A percentile compares a stretch with the other conserved stretches of the same genome.
These are phyloP conservation scores for Pyralis farinalis DNA, from an alignment of 2,888 invertebrate genomes.

Conservation along the genomic window DNA sequence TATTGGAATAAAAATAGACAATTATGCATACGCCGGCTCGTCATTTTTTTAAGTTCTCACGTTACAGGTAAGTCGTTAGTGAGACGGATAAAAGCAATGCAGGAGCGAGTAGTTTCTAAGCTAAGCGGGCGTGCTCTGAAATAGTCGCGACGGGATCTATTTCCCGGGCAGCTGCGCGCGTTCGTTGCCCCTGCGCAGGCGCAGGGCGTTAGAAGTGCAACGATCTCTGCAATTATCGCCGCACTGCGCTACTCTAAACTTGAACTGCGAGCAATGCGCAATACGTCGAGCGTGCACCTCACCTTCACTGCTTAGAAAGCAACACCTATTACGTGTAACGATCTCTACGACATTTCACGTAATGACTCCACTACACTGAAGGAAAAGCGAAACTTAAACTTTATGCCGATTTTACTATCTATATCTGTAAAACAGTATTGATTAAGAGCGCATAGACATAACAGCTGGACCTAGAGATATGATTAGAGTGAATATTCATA, in stretches of 20 bases:
- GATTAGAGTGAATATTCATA: no score
- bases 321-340: constrained; percentile 63
- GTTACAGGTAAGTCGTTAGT: constrained; percentile 59
- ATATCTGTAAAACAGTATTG: no score
- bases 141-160: constrained; percentile 78
- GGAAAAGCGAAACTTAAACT: constrained; percentile 19
- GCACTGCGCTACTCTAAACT: constrained; percentile 65
- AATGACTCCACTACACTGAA: constrained; percentile 28
- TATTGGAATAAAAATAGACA: constrained; percentile 17
- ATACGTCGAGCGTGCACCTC: constrained; percentile 53
- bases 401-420: no score
- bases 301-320: constrained; percentile 79
- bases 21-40: constrained; percentile 15
- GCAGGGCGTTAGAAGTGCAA: constrained; percentile 76
- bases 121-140: constrained; percentile 68
- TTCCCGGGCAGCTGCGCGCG: constrained; percentile 78
- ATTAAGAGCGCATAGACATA: no score
- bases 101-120: constrained; percentile 40
- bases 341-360: constrained; percentile 36
- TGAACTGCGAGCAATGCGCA: constrained; percentile 60
- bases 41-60: constrained; percentile 42
- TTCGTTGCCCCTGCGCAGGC: constrained; percentile 72
- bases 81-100: constrained; percentile 38
- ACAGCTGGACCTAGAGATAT: no score
- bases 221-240: constrained; percentile 70